Conservation (phyloP, 2,113 vertebrate genomes). For the Noctilio leporinus region DNA sequence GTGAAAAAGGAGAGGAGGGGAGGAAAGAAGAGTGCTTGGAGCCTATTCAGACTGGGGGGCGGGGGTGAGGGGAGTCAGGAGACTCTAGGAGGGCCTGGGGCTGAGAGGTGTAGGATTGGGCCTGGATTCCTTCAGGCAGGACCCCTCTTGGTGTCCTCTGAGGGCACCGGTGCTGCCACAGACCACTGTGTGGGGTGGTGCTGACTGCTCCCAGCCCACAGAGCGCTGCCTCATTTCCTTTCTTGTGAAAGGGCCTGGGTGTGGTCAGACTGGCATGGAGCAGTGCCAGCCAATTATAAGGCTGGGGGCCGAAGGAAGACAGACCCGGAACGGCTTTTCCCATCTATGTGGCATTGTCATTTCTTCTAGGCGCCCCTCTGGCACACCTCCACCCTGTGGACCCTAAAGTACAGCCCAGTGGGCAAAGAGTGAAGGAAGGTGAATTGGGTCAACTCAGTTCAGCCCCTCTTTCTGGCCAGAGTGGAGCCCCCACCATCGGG, state of each 20-base stretch:
- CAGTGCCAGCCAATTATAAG: slow-evolving; percentile 63
- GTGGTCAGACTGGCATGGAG: slow-evolving; percentile 67
- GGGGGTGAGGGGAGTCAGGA: neutral
- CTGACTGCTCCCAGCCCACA: slow-evolving; percentile 63
- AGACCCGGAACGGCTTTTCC: slow-evolving; percentile 39
- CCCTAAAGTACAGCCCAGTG: neutral
- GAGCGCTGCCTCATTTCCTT: slow-evolving; percentile 71
- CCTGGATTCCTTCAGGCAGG: slow-evolving; percentile 29
- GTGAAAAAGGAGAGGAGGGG: neutral
- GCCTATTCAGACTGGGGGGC: slow-evolving; percentile 40
- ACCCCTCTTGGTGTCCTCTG: neutral
- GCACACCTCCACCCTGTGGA: neutral
- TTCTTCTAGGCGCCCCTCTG: neutral
- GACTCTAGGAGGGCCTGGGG: neutral
- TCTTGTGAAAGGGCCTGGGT: slow-evolving; percentile 70
- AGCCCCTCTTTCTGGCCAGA: neutral
- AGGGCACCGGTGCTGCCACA: neutral
- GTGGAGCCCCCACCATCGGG: neutral
- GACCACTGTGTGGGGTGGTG: slow-evolving; percentile 17
- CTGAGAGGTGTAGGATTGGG: neutral
- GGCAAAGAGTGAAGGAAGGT: neutral
- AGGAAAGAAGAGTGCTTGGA: slow-evolving; percentile 41
- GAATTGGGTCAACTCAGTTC: neutral
- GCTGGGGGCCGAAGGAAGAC: slow-evolving; percentile 26
- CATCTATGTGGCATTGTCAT: neutral